These are phyloP conservation scores for Gymnopithys bicolor DNA, from an alignment of 2,797 vertebrate genomes.

Conservation along the genomic window DNA sequence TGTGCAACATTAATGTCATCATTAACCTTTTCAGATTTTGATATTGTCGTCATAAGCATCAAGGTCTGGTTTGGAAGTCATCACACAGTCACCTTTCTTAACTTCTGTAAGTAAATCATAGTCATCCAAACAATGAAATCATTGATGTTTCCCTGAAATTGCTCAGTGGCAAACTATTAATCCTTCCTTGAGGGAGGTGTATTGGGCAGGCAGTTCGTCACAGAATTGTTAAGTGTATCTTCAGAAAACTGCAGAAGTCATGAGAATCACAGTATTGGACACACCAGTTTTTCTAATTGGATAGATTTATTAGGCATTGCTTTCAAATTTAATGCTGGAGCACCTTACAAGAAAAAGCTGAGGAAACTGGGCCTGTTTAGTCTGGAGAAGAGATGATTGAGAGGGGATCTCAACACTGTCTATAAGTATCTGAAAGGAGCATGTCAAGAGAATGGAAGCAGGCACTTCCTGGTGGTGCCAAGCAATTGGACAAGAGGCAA, in stretches of 20 bases:
- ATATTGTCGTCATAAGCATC: neutral
- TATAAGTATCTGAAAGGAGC: neutral
- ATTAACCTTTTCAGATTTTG: neutral
- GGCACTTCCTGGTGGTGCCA: neutral
- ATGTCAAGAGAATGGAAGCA: neutral
- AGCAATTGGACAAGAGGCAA: neutral
- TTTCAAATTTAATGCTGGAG: neutral
- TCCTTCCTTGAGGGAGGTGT: neutral
- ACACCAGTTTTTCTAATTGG: neutral
- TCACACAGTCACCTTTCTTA: neutral
- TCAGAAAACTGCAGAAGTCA: neutral
- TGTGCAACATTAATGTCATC: neutral
- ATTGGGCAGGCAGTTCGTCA: neutral
- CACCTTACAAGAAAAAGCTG: neutral
- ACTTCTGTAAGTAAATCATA: neutral
- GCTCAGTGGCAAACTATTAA: neutral
- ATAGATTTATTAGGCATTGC: neutral
- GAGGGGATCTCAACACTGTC: neutral
- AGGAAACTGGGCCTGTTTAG: neutral
- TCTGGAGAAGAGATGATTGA: neutral
- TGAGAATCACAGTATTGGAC: neutral
- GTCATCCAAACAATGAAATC: neutral
- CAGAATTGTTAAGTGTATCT: neutral
- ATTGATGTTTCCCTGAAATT: neutral
- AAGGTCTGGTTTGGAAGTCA: neutral